Base-by-base conservation (phyloP, 92 coral and sea anemone species). In the Umimayanthus kanabou region DNA sequence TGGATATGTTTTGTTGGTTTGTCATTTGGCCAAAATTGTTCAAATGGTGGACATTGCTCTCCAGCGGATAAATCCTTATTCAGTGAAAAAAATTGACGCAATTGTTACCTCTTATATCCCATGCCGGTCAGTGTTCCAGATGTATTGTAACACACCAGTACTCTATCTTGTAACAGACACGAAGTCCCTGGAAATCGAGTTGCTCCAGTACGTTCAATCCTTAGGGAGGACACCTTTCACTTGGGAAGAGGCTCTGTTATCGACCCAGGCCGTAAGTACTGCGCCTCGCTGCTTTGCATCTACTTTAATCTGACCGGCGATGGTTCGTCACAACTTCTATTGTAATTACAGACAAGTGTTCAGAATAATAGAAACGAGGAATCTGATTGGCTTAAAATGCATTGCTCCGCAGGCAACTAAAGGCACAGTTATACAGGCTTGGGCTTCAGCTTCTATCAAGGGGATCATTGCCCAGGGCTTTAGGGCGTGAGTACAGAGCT, bases 351-450 rank as follows among this genome's bases (percentile, higher is more conserved):
- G 18, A 57, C 23, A 13, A 9, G 3, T 57, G 37, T 3, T 18
- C 23, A 14, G 15, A 57, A 57, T 57, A 14, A 14, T 57, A 13
- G 65, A 45, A 45, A 45, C 10, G 9, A 45, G 23, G 5, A 9
- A 2, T 45, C 50, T 45, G 50, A 45, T 6, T 45, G 50, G 78
- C 18, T 37, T 28, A 42, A 47, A 6, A 26, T 77, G 22, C 1
- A 43, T 45, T 57, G 15, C 9, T 9, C 79, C 43, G 20, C 75
- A 94, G 97, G 92, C 90, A 47, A 76, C 87, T n/a, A 83, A 86
- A 14, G 91, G 85, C 7, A 94, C 95, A 30, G 88, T 94, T 2
- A 82, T 94, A 28, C 95, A 94, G 79, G 97, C 92, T 20, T 94
- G 97, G 97, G 92, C 85, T 69, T 85, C 80, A 20, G 88, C 80